Percentiles rank a stretch among this genome's conserved stretches.
phyloP scores from a whole-genome alignment of 1,140 invertebrate genomes.

The Zaprionus vittiger region DNA sequence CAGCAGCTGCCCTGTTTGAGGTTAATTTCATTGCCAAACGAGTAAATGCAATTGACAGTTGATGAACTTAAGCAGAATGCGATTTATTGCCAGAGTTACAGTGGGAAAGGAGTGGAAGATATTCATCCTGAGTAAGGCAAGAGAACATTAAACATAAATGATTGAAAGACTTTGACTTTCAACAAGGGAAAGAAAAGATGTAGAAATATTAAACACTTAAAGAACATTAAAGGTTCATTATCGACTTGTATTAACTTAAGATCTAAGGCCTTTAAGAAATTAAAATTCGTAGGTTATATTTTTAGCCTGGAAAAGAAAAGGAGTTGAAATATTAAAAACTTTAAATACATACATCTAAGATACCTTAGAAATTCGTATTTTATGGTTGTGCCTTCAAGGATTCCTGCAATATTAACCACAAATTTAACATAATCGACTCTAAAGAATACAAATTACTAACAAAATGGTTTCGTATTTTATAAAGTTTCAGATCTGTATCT shows the following conservation, averaged over 20 bases:
- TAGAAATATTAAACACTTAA: too few species aligned
- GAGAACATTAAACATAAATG: background rate
- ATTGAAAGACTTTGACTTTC: background rate
- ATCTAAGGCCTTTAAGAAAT: too few species aligned
- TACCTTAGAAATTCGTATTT: too few species aligned
- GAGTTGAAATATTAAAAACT: fast-evolving
- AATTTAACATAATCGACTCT: too few species aligned
- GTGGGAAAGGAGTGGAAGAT: background rate
- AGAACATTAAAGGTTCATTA: too few species aligned
- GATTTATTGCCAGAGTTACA: background rate
- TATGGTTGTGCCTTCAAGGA: too few species aligned
- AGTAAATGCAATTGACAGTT: slow-evolving; percentile 32
- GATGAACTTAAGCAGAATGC: slow-evolving; percentile 9
- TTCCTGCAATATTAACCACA: too few species aligned
- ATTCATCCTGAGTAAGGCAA: background rate
- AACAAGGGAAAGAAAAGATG: background rate
- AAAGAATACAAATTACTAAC: background rate
- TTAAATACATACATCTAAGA: background rate
- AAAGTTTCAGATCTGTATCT: background rate
- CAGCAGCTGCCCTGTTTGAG: slow-evolving; percentile 17
- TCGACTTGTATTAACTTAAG: too few species aligned
- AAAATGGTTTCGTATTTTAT: background rate
- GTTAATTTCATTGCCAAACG: slow-evolving; percentile 31
- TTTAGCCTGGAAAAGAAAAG: too few species aligned
- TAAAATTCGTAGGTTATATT: too few species aligned